Base-by-base conservation (phyloP, 2,113 vertebrate genomes). In the Bucco capensis region DNA sequence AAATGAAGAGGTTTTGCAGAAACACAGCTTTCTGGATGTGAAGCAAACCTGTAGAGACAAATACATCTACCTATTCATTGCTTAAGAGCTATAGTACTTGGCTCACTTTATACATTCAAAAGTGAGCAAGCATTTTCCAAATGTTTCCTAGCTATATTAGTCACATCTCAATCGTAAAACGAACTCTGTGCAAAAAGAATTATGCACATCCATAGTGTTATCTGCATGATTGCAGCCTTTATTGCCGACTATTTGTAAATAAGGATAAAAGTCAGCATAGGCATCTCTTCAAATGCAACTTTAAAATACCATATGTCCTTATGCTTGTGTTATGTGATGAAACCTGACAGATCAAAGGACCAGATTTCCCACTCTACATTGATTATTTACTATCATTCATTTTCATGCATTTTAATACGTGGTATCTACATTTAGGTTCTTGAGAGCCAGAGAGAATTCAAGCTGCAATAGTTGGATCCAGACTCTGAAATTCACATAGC, bases 381-480 rank as follows among this genome's bases (percentile, higher is more conserved):
- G 96, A 96, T 96, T 96, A 96, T 96, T 96, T 96, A 96, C 93
- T 95, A 96, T 96, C 93, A 94, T 94, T 96, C 96, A 96, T 96
- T 96, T 96, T 96, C 94, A 96, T 96, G 92, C 90, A 96, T 95
- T 96, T 96, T 93, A 96, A 96, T 95, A 96, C 84, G 81, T 96
- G 89, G 70, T 96, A 94, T 95, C 95, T 95, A 93, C 95, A 93
- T 96, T 95, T 95, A 95, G 81, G 86, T 95, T 93, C 91, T 82
- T 66, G 83, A 83, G 77, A 95, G 95, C 95, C 86, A 94, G 90
- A 95, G 92, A 90, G 92, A 95, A 90, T 90, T 96, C 93, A 93
- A 96, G 90, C 94, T 96, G 93, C 77, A 90, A 25, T 86, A 90
- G 92, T 96, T 96, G 95, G 92, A 96, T 96, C 90, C 95, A 95